Evolutionary conservation across 2,888 invertebrate species (phyloP).

Genomic region (Polyommatus icarus): DNA sequence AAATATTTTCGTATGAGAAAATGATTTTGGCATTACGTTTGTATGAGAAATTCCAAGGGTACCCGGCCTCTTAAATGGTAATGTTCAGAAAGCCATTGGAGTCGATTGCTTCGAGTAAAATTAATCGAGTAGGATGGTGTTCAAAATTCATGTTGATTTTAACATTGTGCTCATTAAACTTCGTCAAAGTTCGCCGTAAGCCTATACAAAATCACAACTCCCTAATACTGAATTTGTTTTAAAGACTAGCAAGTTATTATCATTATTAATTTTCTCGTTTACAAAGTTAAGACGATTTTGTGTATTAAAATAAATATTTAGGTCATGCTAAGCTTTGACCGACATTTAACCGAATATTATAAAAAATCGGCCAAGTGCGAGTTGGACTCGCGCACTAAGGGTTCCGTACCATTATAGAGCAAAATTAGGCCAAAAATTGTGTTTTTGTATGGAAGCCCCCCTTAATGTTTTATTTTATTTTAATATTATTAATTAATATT

Average conservation of each 20-base stretch:
- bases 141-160: conserved; percentile 40
- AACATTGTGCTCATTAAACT: conserved; percentile 47
- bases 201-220: conserved; percentile 44
- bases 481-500: no score
- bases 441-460: no score
- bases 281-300: neutral
- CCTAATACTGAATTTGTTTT: conserved; percentile 33
- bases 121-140: conserved; percentile 29
- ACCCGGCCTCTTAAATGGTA: no score
- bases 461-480: no score
- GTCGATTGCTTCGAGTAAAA: neutral
- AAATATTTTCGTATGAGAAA: no score
- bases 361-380: no score
- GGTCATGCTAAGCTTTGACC: neutral
- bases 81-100: neutral
- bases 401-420: no score
- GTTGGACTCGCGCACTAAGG: no score
- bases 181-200: conserved; percentile 42
- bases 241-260: conserved; percentile 27
- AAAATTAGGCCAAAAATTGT: no score
- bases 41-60: no score
- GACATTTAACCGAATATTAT: neutral
- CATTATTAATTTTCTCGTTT: neutral
- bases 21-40: no score
- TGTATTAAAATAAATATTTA: neutral